Conservation (phyloP, 2,888 invertebrate species). For the Drosophila pseudotakahashii region DNA sequence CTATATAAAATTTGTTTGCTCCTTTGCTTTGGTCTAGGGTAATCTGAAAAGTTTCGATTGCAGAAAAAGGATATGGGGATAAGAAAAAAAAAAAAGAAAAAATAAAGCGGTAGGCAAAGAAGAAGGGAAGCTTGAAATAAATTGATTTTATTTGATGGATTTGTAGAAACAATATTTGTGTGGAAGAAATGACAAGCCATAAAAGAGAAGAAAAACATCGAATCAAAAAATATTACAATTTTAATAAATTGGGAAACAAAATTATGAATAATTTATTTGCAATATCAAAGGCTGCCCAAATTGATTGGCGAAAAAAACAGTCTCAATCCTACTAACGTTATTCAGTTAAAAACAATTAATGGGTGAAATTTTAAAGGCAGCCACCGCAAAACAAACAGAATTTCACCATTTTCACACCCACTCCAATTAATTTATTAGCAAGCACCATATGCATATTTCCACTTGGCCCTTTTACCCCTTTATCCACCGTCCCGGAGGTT, state of each 20-base stretch:
- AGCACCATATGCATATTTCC: conserved; percentile 28
- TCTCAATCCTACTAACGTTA: background rate
- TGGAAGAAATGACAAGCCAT: background rate
- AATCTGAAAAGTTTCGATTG: conserved; percentile 54
- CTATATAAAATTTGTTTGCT: conserved; percentile 55
- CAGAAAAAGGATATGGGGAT: conserved; percentile 9
- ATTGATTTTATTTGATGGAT: conserved; percentile 39
- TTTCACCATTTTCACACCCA: conserved; percentile 35
- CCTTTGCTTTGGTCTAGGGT: conserved; percentile 21
- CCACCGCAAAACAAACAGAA: conserved; percentile 35
- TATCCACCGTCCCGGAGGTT: conserved; percentile 21
- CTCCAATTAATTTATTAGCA: conserved; percentile 29
- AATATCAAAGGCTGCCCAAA: background rate
- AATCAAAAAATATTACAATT: conserved; percentile 8
- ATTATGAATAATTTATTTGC: background rate
- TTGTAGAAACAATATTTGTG: conserved; percentile 8
- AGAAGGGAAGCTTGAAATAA: conserved; percentile 10
- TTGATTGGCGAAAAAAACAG: too few relatives aligned
- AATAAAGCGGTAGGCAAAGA: background rate
- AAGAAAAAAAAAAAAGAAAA: background rate
- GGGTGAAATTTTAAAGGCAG: conserved; percentile 1
- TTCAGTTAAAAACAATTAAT: conserved; percentile 1
- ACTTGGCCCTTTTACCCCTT: background rate
- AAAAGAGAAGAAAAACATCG: background rate
- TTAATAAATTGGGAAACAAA: background rate